These are phyloP conservation scores for Drosophila emarginata DNA, from an alignment of 2,888 invertebrate species.

Conservation along the genomic window DNA sequence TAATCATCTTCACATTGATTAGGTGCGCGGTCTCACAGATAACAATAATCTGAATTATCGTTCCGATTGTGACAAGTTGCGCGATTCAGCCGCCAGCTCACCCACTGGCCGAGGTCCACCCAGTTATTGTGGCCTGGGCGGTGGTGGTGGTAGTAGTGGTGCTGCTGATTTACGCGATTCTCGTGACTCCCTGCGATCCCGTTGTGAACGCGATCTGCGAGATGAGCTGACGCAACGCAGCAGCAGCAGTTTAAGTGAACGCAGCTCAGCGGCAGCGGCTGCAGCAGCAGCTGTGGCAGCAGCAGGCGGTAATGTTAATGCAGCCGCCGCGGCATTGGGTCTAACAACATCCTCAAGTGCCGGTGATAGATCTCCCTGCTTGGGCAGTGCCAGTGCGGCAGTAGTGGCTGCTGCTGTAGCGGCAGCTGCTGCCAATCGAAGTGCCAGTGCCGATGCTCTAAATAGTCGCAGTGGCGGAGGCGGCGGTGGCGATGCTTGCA, in stretches of 20 bases:
- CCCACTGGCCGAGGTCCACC: slow-evolving; percentile 74
- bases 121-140: slow-evolving; percentile 51
- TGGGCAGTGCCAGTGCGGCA: slow-evolving; percentile 78
- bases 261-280: slow-evolving; percentile 78
- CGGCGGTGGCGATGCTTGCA: slow-evolving; percentile 69
- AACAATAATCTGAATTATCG: slow-evolving; percentile 86
- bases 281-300: slow-evolving; percentile 77
- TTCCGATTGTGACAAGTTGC: slow-evolving; percentile 82
- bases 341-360: slow-evolving; percentile 62
- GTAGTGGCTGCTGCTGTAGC: slow-evolving; percentile 77
- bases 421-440: slow-evolving; percentile 74
- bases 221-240: slow-evolving; percentile 80
- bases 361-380: slow-evolving; percentile 82
- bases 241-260: slow-evolving; percentile 80
- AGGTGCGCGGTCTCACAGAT: slow-evolving; percentile 92
- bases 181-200: slow-evolving; percentile 74
- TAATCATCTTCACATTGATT: neutral
- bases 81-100: slow-evolving; percentile 81
- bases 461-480: slow-evolving; percentile 68
- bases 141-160: slow-evolving; percentile 43
- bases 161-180: slow-evolving; percentile 74
- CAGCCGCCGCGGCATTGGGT: slow-evolving; percentile 79
- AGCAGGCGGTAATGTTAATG: slow-evolving; percentile 74
- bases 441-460: slow-evolving; percentile 74
- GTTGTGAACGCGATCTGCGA: slow-evolving; percentile 80